A percentile compares a stretch with the other conserved stretches of the same genome.
Conservation (phyloP, 2,797 vertebrate species). For the Mallotus villosus region DNA sequence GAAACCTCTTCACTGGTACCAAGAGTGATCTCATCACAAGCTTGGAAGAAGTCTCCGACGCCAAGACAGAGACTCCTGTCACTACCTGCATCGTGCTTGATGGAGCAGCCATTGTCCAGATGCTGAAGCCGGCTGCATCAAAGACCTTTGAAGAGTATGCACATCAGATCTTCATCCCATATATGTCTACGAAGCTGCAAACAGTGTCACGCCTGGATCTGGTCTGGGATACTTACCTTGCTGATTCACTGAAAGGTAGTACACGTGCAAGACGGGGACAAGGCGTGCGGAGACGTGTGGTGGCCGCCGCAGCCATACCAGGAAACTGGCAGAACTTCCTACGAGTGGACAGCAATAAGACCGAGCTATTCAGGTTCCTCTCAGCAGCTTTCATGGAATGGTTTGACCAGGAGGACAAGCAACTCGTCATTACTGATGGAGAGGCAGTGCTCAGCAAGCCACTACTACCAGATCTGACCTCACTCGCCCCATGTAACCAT, state of each 20-base stretch:
- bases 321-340: slow-evolving; percentile 18
- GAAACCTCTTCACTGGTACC: not conserved
- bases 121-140: not conserved
- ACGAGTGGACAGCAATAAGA: not conserved
- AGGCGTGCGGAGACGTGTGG: too few relatives aligned
- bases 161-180: not conserved
- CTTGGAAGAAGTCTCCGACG: not conserved
- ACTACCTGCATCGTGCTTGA: too few relatives aligned
- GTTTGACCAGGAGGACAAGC: slow-evolving; percentile 11
- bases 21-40: not conserved
- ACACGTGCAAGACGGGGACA: too few relatives aligned
- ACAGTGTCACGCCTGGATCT: slow-evolving; percentile 8
- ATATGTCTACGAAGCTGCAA: not conserved
- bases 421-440: slow-evolving; percentile 11
- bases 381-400: slow-evolving; percentile 1
- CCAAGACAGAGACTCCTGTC: too few relatives aligned
- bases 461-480: slow-evolving; percentile 3
- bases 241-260: slow-evolving; percentile 15
- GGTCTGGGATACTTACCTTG: slow-evolving; percentile 12
- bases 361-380: slow-evolving; percentile 15
- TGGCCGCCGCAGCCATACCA: slow-evolving; percentile 1
- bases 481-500: slow-evolving; percentile 18
- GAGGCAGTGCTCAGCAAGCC: slow-evolving; percentile 13
- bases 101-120: too few relatives aligned
- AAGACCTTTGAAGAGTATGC: not conserved